Evolutionary conservation across 2,113 vertebrate genomes (phyloP).

Genomic region (Neodon shergylaensis): DNA sequence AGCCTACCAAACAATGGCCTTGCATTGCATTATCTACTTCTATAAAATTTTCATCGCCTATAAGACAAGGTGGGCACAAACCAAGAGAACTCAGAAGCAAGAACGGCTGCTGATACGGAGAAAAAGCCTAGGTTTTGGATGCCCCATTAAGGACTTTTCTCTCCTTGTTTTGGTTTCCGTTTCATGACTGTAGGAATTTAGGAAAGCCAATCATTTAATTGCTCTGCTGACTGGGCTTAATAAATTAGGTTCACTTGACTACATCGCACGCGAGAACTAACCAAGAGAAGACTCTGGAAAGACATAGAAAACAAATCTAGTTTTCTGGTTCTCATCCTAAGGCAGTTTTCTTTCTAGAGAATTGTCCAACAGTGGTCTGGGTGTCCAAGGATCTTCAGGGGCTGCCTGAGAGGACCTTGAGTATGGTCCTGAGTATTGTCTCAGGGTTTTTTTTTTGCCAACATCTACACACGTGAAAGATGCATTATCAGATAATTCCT

Average conservation of each 20-base stretch:
- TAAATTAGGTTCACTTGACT: background rate
- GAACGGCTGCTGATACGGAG: too few species aligned
- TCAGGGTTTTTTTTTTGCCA: background rate
- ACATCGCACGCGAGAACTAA: background rate
- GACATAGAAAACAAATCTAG: background rate
- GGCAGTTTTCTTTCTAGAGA: background rate
- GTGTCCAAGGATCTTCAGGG: background rate
- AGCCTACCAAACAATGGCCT: background rate
- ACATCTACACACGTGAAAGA: background rate
- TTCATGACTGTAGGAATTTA: background rate
- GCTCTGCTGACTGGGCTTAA: background rate
- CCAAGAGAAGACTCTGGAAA: constrained; percentile 27
- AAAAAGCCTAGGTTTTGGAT: background rate
- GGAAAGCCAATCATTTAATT: background rate
- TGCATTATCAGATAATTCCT: background rate
- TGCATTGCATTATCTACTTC: background rate
- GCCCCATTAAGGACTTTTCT: background rate
- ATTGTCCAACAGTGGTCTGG: background rate
- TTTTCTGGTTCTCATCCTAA: background rate
- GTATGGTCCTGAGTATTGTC: background rate
- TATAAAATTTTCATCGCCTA: background rate
- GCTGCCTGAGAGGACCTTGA: background rate
- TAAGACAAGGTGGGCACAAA: background rate
- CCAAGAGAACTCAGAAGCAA: background rate
- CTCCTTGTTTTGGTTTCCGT: background rate